These are phyloP conservation scores for Montipora capricornis DNA, from an alignment of 64 coral and sea anemone genomes.

Conservation along the genomic window DNA sequence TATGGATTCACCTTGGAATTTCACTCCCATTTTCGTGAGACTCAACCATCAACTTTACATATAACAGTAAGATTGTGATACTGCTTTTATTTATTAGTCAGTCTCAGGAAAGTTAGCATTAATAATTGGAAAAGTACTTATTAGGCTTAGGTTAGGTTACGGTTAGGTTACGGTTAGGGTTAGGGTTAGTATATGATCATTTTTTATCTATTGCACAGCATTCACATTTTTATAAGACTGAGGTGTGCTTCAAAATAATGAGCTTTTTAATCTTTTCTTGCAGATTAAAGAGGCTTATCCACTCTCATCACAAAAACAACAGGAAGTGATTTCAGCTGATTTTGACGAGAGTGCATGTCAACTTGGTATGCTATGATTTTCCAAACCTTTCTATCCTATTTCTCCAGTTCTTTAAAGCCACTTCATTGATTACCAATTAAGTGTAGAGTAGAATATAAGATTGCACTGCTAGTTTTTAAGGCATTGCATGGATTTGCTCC, in stretches of 20 bases:
- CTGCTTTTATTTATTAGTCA: too few relatives aligned
- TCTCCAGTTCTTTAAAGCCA: too few relatives aligned
- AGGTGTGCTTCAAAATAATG: neutral
- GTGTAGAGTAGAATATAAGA: too few relatives aligned
- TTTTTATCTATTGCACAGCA: too few relatives aligned
- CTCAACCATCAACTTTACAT: constrained; percentile 11
- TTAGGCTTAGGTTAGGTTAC: too few relatives aligned
- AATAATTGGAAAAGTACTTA: too few relatives aligned
- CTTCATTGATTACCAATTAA: too few relatives aligned
- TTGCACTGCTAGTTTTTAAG: too few relatives aligned
- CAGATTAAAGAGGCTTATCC: constrained; percentile 37
- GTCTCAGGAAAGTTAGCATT: too few relatives aligned
- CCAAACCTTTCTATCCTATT: neutral
- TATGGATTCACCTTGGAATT: constrained; percentile 53
- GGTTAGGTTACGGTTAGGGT: too few relatives aligned
- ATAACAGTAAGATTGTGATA: constrained; percentile 37
- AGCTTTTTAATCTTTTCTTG: neutral
- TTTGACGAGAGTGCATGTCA: constrained; percentile 7
- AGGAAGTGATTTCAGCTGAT: constrained; percentile 12
- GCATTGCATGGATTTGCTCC: too few relatives aligned
- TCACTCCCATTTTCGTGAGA: constrained; percentile 19
- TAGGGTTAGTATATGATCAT: too few relatives aligned
- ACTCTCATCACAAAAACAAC: neutral
- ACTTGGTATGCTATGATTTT: neutral
- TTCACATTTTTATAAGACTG: neutral